Evolutionary conservation across 2,888 invertebrate species (phyloP), one percentile per base, ranked within the genome.

Genomic region (Bimastos eiseni): DNA sequence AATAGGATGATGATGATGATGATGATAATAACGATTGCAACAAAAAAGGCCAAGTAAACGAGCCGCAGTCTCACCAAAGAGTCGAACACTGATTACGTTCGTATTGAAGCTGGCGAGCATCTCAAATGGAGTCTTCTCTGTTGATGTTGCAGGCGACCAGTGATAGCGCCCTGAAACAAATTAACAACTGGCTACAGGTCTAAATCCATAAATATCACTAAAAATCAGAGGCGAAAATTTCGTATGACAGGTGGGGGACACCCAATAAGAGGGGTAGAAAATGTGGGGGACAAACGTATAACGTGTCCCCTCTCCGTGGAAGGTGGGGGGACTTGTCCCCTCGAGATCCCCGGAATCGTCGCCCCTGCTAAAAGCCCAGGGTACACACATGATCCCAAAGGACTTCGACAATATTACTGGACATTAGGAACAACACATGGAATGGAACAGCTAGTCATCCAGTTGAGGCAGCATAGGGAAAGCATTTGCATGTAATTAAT

Each of bases 121-220:
- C n/a, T 93, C 93, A 91, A 92, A 93, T 0, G 94, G 94, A 24
- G 90, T 49, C 36, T 92, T 92, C 19, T 93, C 93, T 30, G 93
- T 92, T 41, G 91, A 92, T 88, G 92, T 92, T 19, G 93, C 93
- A 36, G 93, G 93, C n/a, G 92, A 92, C 93, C 93, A 93, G 86
- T 91, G 91, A 89, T 93, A 93, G 44, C 92, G 91, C 55, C 93
- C 94, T 94, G 91, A 36, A 91, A 90, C 33, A 19, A 70, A 36
- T 86, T 36, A 86, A 24, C 34, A 86, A 84, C 15, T 33, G 30
- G 21, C 86, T 24, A 11, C 86, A 30, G 3, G n/a, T 86, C 19
- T 36, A 86, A 86, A 15, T 36, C 86, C 13, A 0, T 36, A 34
- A 34, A 37, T 86, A 15, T 36, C 17, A 37, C 36, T 21, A 8